These are phyloP conservation scores for Hystrix cristata DNA, from an alignment of 2,113 vertebrate species.

Conservation along the genomic window DNA sequence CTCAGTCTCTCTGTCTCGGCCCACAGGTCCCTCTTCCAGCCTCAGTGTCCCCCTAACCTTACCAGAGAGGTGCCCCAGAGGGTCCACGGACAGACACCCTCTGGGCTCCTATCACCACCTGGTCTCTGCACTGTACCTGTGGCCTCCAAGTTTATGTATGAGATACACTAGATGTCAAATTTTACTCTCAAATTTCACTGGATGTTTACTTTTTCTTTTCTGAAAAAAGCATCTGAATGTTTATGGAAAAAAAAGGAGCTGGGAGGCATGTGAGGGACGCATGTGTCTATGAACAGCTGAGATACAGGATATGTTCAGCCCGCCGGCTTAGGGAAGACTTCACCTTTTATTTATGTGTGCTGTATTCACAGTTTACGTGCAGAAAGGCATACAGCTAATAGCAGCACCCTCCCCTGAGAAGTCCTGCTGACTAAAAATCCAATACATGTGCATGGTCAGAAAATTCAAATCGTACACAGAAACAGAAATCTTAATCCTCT, in stretches of 20 bases:
- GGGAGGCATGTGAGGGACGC: background rate
- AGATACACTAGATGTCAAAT: background rate
- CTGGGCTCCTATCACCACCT: background rate
- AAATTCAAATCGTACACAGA: background rate
- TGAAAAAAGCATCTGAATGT: background rate
- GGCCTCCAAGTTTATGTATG: background rate
- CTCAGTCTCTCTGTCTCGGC: background rate
- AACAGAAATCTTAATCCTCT: background rate
- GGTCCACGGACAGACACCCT: background rate
- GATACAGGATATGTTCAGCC: background rate
- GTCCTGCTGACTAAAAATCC: background rate
- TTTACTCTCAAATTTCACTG: background rate
- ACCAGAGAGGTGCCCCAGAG: background rate
- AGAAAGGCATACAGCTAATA: background rate
- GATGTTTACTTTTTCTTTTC: background rate
- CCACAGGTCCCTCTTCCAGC: background rate
- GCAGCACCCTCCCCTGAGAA: background rate
- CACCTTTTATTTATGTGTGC: background rate
- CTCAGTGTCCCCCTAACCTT: background rate
- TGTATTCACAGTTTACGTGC: no score
- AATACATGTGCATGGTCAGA: background rate
- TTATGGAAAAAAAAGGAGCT: background rate
- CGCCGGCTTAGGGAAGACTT: background rate
- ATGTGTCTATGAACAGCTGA: background rate
- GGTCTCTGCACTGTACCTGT: background rate